Evolutionary conservation across 2,113 vertebrate genomes (phyloP), one percentile per base, ranked within the genome.

Genomic region (Psittacara wagleri): DNA sequence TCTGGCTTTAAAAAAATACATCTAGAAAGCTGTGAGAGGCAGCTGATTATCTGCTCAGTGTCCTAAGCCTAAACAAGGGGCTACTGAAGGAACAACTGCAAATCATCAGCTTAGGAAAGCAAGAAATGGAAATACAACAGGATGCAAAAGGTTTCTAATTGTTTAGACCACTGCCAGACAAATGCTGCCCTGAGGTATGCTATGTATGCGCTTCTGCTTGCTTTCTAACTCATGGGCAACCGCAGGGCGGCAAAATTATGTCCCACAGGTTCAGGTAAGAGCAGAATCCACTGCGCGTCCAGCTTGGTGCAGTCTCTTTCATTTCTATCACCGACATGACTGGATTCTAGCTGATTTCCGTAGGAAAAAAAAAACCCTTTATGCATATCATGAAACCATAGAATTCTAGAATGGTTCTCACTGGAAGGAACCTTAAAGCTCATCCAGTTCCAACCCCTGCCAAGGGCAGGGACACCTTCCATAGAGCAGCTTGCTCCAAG

Each of bases 331-430:
- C 31, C 7, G 24, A 15, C 28, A 11, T 1, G 13, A 73, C 11
- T 49, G 37, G 33, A 27, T 48, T 15, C 44, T 20, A 39, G 35
- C 23, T 17, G 7, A 5, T n/a, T 78, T 52, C 18, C 14, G 17
- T 15, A 5, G 37, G 15, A 29, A 59, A 64, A 41, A 17, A 10
- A n/a, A 1, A n/a, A 1, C 1, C 3, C 22, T n/a, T 37, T 37
- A 16, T 3, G 22, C 24, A 6, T 6, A 44, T 7, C 57, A 35
- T 35, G 57, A n/a, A 59, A 24, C 10, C 57, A 35, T 9, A 59
- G 57, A 59, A 35, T n/a, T 22, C 33, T 22, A 59, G 31, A n/a
- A 14, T 59, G 33, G 55, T 22, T 59, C 20, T 23, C 13, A 4
- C 5, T n/a, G 57, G 57, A n/a, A 59, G 33, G 22, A 3, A 35